These are phyloP conservation scores for Orchesella cincta DNA, from an alignment of 1,140 invertebrate species.

Conservation along the genomic window DNA sequence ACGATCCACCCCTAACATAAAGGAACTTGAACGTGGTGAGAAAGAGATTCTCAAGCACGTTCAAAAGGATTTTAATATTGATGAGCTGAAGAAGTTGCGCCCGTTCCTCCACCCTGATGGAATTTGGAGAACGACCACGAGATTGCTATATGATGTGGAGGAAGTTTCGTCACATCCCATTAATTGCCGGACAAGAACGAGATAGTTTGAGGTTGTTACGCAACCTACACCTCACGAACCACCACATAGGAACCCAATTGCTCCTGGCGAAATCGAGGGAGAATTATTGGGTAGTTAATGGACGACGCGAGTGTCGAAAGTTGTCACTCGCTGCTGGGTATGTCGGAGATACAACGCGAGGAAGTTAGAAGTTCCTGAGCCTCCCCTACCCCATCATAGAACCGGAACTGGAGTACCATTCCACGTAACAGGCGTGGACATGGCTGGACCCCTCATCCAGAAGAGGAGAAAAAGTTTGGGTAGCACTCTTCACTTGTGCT, in stretches of 20 bases:
- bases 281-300: not conserved
- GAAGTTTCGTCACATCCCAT: no score
- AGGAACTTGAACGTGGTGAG: no score
- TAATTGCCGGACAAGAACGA: no score
- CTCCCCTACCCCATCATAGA: constrained; percentile 45
- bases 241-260: constrained; percentile 6
- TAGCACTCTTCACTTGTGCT: constrained; percentile 50
- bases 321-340: constrained; percentile 28
- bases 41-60: no score
- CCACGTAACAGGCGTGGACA: constrained; percentile 45
- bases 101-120: no score
- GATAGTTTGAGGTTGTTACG: not conserved
- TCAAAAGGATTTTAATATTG: no score
- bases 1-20: no score
- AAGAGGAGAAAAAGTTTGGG: constrained; percentile 35
- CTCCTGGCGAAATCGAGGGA: not conserved
- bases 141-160: no score
- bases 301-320: not conserved
- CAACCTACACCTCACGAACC: not conserved
- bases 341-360: constrained; percentile 33
- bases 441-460: constrained; percentile 46
- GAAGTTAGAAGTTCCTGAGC: constrained; percentile 27
- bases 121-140: no score
- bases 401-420: constrained; percentile 37
- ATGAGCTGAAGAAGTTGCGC: no score